Base-by-base conservation (phyloP, 2,888 invertebrate genomes). In the Oligia latruncula region DNA sequence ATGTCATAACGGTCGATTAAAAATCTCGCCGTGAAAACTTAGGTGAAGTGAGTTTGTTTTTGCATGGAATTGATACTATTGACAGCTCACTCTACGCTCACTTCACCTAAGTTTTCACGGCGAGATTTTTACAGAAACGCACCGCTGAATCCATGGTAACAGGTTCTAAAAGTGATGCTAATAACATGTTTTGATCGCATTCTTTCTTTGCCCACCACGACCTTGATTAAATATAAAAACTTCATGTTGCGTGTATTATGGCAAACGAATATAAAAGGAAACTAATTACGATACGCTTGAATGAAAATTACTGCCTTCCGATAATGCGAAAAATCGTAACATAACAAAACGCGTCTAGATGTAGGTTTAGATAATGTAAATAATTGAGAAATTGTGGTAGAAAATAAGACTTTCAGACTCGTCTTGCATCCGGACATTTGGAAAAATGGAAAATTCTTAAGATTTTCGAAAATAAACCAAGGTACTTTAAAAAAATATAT, bases 231-330 rank as follows among this genome's bases (percentile, higher is more conserved):
- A 23, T 49, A 43, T 20, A 1, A 35, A 77, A 35, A 77, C 20
- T 29, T 49, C 23, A 40, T 55, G 35, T 40, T 15, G 35, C 35
- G 11, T 23, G 15, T 65, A 43, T 70, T 77, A 81, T 66, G n/a
- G 66, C 20, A 43, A 74, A 71, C 60, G 29, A 64, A 43, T 67
- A 66, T 40, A 29, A 86, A 86, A 77, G 77, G 72, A 55, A 80
- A 55, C 77, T 80, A 80, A 87, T 85, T 80, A 84, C 49, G 74
- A 71, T 68, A 23, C 74, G 85, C 77, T 67, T 81, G 74, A 82
- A 85, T 78, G 78, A 85, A 77, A 78, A 64, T 84, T 64, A 29
- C 71, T 60, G 60, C 68, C 62, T 55, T 64, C 43, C 78, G 87
- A 82, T 89, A 82, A 74, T 74, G 71, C 65, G 15, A 52, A n/a